Evolutionary conservation across 2,113 vertebrate genomes (phyloP).

Genomic region (Silurus asotus): DNA sequence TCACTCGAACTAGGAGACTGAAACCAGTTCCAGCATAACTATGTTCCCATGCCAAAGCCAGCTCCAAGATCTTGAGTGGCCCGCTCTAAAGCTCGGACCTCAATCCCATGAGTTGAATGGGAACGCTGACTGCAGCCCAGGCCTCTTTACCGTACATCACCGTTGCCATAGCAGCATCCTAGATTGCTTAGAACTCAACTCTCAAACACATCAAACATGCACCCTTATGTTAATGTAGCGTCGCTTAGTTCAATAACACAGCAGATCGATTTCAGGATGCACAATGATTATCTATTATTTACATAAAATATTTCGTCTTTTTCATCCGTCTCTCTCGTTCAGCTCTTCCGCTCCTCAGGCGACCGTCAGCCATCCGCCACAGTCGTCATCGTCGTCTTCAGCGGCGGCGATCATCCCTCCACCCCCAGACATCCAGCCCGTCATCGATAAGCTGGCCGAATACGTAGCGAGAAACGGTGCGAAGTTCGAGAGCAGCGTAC

Average conservation of each 20-base stretch:
- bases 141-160: too few relatives aligned
- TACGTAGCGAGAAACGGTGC: slow-evolving; percentile 93
- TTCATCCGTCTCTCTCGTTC: neutral
- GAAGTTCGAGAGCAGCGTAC: slow-evolving; percentile 94
- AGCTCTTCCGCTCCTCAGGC: slow-evolving; percentile 59
- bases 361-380: slow-evolving; percentile 65
- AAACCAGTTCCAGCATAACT: too few relatives aligned
- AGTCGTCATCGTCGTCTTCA: slow-evolving; percentile 21
- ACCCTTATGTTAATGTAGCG: neutral
- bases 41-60: too few relatives aligned
- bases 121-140: too few relatives aligned
- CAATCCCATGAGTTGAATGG: too few relatives aligned
- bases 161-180: neutral
- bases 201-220: neutral
- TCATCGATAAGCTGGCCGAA: slow-evolving; percentile 96
- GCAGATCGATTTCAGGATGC: neutral
- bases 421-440: slow-evolving; percentile 93
- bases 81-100: too few relatives aligned
- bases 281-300: neutral
- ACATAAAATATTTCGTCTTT: neutral
- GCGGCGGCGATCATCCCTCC: slow-evolving; percentile 86
- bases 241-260: neutral
- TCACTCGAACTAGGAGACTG: too few relatives aligned
- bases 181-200: neutral
- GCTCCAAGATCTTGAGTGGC: too few relatives aligned